phyloP scores from a whole-genome alignment of 2,113 vertebrate genomes.

The Accipiter cooperii region DNA sequence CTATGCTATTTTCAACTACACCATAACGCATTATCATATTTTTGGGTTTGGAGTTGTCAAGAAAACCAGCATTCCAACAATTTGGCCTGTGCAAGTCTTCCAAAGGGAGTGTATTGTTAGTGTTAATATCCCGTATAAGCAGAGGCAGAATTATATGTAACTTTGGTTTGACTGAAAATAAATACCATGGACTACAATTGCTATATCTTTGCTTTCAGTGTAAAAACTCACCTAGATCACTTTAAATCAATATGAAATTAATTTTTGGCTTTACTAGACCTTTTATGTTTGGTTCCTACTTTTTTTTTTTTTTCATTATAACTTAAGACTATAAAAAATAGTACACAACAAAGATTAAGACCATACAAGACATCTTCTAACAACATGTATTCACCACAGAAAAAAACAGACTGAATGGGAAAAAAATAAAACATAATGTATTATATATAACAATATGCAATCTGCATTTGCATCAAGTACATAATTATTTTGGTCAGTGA shows the following conservation, averaged over 20 bases:
- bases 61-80: slow-evolving; percentile 82
- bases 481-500: slow-evolving; percentile 95
- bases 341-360: slow-evolving; percentile 84
- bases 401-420: slow-evolving; percentile 74
- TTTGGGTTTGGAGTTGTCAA: slow-evolving; percentile 78
- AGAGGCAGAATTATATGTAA: slow-evolving; percentile 99
- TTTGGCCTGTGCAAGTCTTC: slow-evolving; percentile 82
- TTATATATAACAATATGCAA: slow-evolving; percentile 88
- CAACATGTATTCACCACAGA: slow-evolving; percentile 91
- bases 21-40: slow-evolving; percentile 80
- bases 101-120: slow-evolving; percentile 85
- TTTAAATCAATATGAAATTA: slow-evolving; percentile 98
- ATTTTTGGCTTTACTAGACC: slow-evolving; percentile 99
- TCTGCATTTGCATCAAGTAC: slow-evolving; percentile 96
- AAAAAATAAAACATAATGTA: slow-evolving; percentile 72
- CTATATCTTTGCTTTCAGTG: slow-evolving; percentile 96
- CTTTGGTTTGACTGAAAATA: slow-evolving; percentile 99
- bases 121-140: slow-evolving; percentile 93
- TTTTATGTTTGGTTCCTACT: slow-evolving; percentile 98
- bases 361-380: slow-evolving; percentile 90
- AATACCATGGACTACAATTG: slow-evolving; percentile 93
- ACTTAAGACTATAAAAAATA: slow-evolving; percentile 91
- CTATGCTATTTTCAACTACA: slow-evolving; percentile 82
- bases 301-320: slow-evolving; percentile 90
- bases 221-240: slow-evolving; percentile 96